Evolutionary conservation across 1,140 invertebrate genomes (phyloP), one percentile per base, ranked within the genome.

Genomic region (Drosophila punjabiensis): DNA sequence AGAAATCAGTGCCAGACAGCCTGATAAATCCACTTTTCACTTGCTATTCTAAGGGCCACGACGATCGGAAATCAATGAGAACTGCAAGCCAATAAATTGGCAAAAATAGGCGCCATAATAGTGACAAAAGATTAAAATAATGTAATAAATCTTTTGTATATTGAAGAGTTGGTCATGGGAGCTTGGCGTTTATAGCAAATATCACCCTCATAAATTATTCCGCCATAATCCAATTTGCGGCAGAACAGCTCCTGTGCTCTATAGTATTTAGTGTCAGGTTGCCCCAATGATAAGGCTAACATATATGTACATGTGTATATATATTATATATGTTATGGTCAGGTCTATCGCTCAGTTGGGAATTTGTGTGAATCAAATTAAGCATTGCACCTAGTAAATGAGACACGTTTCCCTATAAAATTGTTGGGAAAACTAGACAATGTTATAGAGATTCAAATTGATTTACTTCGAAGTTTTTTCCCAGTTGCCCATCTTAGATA

Each of bases 101-200:
- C 52, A 39, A 30, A 81, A 87, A 62, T 67, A 58, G 66, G 70
- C 56, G 79, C 48, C 65, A 90, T 86, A 86, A 82, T 79, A 65
- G 67, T 74, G 82, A 82, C 85, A 43, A 82, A 67, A 89, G 85
- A 89, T 89, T 90, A 89, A 86, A 76, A 76, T 79, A 79, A 71
- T 55, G 61, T 79, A 82, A 90, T 89, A 89, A 89, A 89, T 89
- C 84, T 79, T 73, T 30, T 11, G 16, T 45, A 71, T 79, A 37
- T 66, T 35, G 55, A 43, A 50, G 64, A 61, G 61, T 48, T 68
- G 47, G 39, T 43, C 65, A 61, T 37, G 37, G 41, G 6, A 55
- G n/a, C 48, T 48, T 32, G 58, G 24, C 62, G 28, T 58, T 70
- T 82, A 80, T 77, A 74, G 64, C 61, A 79, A 73, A 62, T 55